Conservation (phyloP, 2,797 vertebrate species). For the Myotis vivesi region DNA sequence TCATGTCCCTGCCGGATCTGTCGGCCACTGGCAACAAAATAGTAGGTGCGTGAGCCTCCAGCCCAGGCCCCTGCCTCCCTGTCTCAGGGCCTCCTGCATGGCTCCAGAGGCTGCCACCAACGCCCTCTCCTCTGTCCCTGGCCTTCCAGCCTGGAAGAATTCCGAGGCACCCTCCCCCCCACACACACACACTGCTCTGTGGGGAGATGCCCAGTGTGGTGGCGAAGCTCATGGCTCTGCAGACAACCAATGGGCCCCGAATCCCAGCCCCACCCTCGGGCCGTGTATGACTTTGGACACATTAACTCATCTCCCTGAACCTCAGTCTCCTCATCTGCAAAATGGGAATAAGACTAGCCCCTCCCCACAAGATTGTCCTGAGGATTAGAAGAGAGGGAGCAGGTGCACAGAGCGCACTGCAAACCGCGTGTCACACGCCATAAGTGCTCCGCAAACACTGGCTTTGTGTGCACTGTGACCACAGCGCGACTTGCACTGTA, state of each 20-base stretch:
- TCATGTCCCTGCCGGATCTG: not conserved
- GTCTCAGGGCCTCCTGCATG: not conserved
- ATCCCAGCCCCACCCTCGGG: not conserved
- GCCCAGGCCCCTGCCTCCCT: not conserved
- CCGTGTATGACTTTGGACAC: not conserved
- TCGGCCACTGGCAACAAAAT: not conserved
- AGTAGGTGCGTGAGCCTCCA: not conserved
- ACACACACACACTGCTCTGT: accelerated
- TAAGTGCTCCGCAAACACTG: accelerated
- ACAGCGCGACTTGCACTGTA: accelerated
- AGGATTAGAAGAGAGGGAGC: not conserved
- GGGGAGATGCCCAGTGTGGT: not conserved
- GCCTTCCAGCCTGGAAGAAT: not conserved
- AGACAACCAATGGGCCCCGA: accelerated
- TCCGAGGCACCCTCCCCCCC: not conserved
- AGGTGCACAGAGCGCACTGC: too few relatives aligned
- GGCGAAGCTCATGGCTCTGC: not conserved
- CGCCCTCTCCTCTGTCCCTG: not conserved
- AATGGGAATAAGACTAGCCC: not conserved
- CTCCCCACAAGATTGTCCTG: not conserved
- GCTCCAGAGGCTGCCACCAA: not conserved
- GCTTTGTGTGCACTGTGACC: accelerated
- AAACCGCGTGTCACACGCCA: accelerated
- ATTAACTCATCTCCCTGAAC: not conserved
- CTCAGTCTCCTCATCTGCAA: not conserved